Conservation (phyloP, 2,113 vertebrate species). For the Pungitius pungitius region DNA sequence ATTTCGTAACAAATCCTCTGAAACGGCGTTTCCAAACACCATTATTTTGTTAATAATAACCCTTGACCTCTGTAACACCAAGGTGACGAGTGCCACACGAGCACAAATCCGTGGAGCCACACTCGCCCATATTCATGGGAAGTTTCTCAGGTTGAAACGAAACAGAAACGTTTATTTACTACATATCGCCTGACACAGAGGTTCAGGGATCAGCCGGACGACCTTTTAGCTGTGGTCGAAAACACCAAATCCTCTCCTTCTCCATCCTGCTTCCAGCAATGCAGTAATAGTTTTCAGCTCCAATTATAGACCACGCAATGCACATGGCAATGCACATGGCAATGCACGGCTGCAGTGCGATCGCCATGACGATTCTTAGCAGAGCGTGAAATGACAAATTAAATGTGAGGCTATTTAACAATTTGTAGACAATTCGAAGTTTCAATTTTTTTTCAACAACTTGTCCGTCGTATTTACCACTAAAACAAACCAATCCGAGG, state of each 20-base stretch:
- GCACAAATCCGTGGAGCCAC: background rate
- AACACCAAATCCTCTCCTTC: constrained; percentile 10
- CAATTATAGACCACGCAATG: constrained; percentile 25
- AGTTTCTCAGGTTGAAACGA: background rate
- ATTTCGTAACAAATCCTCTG: background rate
- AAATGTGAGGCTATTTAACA: background rate
- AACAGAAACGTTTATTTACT: background rate
- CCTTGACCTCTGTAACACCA: background rate
- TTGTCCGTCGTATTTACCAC: constrained; percentile 6
- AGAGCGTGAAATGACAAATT: constrained; percentile 2
- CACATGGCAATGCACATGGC: constrained; percentile 53
- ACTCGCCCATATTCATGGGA: background rate
- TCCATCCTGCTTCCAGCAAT: constrained; percentile 7
- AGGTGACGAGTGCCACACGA: background rate
- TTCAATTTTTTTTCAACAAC: constrained; percentile 15
- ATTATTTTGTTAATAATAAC: background rate
- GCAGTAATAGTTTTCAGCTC: constrained; percentile 31
- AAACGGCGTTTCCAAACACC: background rate
- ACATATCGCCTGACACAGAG: background rate
- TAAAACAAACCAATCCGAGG: background rate
- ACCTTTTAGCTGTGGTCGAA: constrained; percentile 10
- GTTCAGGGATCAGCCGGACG: constrained; percentile 22
- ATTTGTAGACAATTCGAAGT: background rate
- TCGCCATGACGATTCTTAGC: constrained; percentile 32
- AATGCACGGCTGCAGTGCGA: constrained; percentile 47